Percentiles rank a stretch among this genome's conserved stretches.
Conservation (phyloP, 1,140 invertebrate species). For the Procambarus clarkii region DNA sequence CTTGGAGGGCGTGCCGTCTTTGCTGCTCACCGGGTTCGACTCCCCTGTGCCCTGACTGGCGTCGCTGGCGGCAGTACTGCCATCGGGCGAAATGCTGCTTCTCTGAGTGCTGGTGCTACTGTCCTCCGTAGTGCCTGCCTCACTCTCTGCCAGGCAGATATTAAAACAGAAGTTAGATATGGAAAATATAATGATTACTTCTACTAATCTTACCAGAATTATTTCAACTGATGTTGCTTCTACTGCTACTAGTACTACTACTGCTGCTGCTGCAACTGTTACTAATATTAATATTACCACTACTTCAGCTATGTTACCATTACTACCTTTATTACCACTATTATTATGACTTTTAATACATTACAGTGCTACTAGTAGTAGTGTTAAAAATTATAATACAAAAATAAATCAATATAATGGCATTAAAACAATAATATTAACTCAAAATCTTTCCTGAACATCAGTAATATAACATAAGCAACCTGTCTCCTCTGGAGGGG, state of each 20-base stretch:
- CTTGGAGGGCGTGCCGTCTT: neutral
- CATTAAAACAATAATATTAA: no score
- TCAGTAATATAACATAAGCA: neutral
- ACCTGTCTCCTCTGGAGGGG: conserved; percentile 32
- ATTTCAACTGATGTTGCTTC: no score
- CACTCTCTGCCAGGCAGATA: conserved; percentile 11
- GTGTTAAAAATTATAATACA: no score
- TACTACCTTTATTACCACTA: no score
- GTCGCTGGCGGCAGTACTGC: neutral
- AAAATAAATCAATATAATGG: no score
- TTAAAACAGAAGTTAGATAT: neutral
- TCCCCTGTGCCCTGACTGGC: neutral
- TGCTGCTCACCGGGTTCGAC: neutral
- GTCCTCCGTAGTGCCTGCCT: neutral
- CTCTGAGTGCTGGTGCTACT: neutral
- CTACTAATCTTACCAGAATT: neutral
- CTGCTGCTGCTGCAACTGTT: no score
- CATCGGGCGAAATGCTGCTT: neutral
- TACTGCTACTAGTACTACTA: neutral
- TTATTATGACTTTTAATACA: no score
- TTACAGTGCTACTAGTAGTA: no score
- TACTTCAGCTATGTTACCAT: no score
- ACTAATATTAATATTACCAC: no score
- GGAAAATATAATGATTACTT: no score
- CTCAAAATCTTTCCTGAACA: no score